Evolutionary conservation across 37 sponge, comb jelly and placozoan species (phyloP).

Genomic region (Cladorhizidae sp.): DNA sequence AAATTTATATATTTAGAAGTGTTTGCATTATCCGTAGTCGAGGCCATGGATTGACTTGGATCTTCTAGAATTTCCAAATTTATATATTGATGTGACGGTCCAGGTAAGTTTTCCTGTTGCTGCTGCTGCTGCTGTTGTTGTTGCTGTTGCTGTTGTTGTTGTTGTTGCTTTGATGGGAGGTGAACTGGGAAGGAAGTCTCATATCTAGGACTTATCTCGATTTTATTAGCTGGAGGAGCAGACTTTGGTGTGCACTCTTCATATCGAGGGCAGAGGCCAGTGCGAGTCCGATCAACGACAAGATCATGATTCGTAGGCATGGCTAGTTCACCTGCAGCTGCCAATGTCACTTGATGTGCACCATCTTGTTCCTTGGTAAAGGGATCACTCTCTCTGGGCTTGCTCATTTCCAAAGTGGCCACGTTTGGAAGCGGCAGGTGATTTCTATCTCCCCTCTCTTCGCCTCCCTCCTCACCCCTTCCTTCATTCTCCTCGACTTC

Average conservation of each 20-base stretch:
- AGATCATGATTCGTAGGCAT: too few species aligned
- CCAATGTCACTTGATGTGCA: too few species aligned
- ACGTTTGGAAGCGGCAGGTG: too few species aligned
- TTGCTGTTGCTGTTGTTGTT: not conserved
- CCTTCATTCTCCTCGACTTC: not conserved
- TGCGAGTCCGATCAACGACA: not conserved
- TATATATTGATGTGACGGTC: not conserved
- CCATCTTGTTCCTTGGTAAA: too few species aligned
- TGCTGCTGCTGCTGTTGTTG: too few species aligned
- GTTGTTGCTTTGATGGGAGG: not conserved
- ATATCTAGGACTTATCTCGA: not conserved
- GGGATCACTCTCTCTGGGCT: not conserved
- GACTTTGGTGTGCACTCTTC: not conserved
- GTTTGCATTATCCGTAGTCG: not conserved
- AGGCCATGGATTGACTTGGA: not conserved
- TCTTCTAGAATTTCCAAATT: not conserved
- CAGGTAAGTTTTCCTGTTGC: not conserved
- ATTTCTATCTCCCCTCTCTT: too few species aligned
- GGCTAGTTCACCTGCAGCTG: too few species aligned
- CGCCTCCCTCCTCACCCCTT: not conserved
- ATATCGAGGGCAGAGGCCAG: not conserved
- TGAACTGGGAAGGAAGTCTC: not conserved
- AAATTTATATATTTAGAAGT: conserved; percentile 1
- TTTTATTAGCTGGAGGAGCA: not conserved
- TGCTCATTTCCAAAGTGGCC: not conserved